Evolutionary conservation across 2,888 invertebrate species (phyloP).

Genomic region (Sesamia inferens): DNA sequence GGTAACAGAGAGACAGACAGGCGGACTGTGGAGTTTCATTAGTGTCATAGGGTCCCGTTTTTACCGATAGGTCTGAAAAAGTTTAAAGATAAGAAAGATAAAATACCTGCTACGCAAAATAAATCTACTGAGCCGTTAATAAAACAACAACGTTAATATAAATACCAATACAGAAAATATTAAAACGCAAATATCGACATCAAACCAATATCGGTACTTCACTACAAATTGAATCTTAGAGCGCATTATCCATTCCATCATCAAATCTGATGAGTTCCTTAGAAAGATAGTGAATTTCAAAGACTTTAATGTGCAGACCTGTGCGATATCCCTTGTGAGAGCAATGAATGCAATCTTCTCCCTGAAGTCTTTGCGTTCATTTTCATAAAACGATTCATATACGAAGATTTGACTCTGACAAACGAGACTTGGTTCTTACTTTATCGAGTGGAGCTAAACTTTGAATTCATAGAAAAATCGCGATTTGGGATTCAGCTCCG

Average conservation of each 20-base stretch:
- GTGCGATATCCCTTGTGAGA: slow-evolving; percentile 27
- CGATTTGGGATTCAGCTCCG: slow-evolving; percentile 12
- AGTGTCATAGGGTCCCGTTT: too few species aligned
- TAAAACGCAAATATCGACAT: slow-evolving; percentile 10
- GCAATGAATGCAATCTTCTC: slow-evolving; percentile 56
- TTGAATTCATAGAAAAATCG: slow-evolving; percentile 48
- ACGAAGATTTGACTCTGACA: slow-evolving; percentile 53
- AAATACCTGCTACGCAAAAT: slow-evolving; percentile 2
- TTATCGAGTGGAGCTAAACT: slow-evolving; percentile 49
- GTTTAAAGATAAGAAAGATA: background rate
- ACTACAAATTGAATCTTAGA: slow-evolving; percentile 30
- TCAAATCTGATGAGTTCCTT: slow-evolving; percentile 45
- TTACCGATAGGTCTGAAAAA: too few species aligned
- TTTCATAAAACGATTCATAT: slow-evolving; percentile 58
- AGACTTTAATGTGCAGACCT: slow-evolving; percentile 47
- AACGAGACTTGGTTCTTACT: slow-evolving; percentile 47
- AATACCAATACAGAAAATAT: slow-evolving; percentile 31
- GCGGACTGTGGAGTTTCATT: too few species aligned
- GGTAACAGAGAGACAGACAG: too few species aligned
- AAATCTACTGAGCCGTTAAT: background rate
- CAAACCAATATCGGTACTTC: slow-evolving; percentile 29
- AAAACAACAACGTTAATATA: slow-evolving; percentile 3
- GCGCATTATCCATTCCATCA: slow-evolving; percentile 42
- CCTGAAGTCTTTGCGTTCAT: slow-evolving; percentile 45
- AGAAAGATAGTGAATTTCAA: slow-evolving; percentile 41